Percentiles rank a stretch among this genome's conserved stretches.
Conservation (phyloP, 2,888 invertebrate genomes). For the Thecocarcelia acutangulata region DNA sequence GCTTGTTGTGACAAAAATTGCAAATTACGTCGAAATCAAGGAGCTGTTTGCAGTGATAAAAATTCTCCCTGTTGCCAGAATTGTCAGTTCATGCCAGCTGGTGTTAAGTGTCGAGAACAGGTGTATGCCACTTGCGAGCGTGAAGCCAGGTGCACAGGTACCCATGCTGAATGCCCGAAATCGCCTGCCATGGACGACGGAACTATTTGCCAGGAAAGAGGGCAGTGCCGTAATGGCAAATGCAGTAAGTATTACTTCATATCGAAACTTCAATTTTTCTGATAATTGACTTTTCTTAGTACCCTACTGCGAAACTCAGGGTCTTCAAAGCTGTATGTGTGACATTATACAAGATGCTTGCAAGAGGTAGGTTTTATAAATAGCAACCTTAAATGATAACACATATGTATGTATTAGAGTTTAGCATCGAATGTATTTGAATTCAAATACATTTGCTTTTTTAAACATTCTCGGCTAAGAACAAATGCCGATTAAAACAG, state of each 20-base stretch:
- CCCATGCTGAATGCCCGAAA: conserved; percentile 90
- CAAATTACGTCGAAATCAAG: conserved; percentile 89
- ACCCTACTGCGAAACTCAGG: conserved; percentile 96
- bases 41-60: conserved; percentile 97
- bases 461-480: too few species aligned
- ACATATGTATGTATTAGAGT: not conserved
- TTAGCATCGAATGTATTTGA: too few species aligned
- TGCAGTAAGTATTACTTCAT: conserved; percentile 83
- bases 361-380: conserved; percentile 83
- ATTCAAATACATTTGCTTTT: too few species aligned
- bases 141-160: conserved; percentile 93
- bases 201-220: conserved; percentile 94
- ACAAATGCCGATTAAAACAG: too few species aligned
- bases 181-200: conserved; percentile 87
- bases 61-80: conserved; percentile 97
- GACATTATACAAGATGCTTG: conserved; percentile 96
- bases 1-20: conserved; percentile 97
- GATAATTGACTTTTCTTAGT: conserved; percentile 57
- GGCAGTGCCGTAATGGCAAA: conserved; percentile 93
- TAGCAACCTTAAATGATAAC: not conserved
- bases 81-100: conserved; percentile 92
- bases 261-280: not conserved
- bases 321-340: conserved; percentile 97
- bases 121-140: conserved; percentile 96
- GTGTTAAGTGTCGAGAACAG: conserved; percentile 93